These are phyloP conservation scores for Porphyrio hochstetteri DNA, from an alignment of 2,113 vertebrate genomes.

Conservation along the genomic window DNA sequence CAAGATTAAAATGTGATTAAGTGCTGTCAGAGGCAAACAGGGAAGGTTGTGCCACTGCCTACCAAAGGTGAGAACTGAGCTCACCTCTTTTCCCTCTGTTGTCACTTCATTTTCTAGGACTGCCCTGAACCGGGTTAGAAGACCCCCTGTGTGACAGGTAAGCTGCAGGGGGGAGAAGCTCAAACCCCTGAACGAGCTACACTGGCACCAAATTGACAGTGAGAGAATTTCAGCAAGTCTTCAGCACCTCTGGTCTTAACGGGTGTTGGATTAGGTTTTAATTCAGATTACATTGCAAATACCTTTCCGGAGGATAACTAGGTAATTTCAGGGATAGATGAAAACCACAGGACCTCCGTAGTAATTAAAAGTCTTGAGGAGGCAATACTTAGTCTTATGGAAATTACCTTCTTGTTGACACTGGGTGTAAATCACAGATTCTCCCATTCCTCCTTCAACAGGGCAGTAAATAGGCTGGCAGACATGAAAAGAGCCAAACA, in stretches of 20 bases:
- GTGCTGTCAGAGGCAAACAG: not conserved
- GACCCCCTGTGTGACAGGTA: not conserved
- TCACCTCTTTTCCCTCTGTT: not conserved
- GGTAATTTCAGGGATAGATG: constrained; percentile 24
- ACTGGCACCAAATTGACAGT: not conserved
- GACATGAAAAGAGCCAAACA: constrained; percentile 17
- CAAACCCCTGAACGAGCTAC: not conserved
- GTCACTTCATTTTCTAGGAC: fast-evolving
- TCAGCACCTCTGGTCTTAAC: not conserved
- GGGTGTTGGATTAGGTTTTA: constrained; percentile 1
- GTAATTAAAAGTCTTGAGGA: constrained; percentile 47
- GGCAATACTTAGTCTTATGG: constrained; percentile 30
- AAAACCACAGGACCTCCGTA: constrained; percentile 27
- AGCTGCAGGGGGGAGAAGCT: not conserved
- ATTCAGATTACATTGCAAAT: constrained; percentile 62
- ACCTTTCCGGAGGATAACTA: constrained; percentile 1
- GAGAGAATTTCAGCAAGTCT: not conserved
- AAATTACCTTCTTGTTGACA: constrained; percentile 49
- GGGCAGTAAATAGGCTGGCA: constrained; percentile 22
- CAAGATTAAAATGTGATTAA: not conserved
- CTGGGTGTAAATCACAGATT: constrained; percentile 23
- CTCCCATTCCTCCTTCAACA: not conserved
- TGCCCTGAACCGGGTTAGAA: not conserved
- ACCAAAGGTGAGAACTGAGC: not conserved
- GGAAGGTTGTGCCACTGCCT: not conserved